phyloP scores from a whole-genome alignment of 1,140 invertebrate genomes.

The Halyomorpha halys region DNA sequence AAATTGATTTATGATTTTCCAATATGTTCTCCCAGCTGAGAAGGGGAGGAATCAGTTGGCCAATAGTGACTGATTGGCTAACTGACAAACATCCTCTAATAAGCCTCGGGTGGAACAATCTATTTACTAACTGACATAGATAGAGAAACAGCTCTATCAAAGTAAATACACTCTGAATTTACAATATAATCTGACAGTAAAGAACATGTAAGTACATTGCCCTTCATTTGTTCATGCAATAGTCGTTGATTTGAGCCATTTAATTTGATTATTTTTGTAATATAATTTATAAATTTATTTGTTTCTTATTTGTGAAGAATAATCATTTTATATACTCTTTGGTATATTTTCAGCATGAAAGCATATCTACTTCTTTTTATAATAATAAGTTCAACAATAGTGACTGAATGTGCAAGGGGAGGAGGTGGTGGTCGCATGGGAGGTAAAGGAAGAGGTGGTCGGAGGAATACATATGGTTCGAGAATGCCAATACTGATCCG shows the following conservation, averaged over 20 bases:
- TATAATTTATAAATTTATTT: too few relatives aligned
- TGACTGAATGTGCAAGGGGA: slow-evolving; percentile 34
- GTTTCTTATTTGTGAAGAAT: too few relatives aligned
- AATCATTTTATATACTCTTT: background rate
- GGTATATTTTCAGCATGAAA: background rate
- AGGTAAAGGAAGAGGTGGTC: slow-evolving; percentile 35
- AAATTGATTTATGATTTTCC: too few relatives aligned
- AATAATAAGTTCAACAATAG: background rate
- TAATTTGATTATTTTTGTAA: too few relatives aligned
- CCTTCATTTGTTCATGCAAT: too few relatives aligned
- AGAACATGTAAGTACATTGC: too few relatives aligned
- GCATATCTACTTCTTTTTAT: background rate
- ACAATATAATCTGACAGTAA: too few relatives aligned
- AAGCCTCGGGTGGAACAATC: background rate
- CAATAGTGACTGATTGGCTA: slow-evolving; percentile 8
- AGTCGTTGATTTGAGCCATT: too few relatives aligned
- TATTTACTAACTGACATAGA: background rate
- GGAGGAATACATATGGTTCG: slow-evolving; percentile 40
- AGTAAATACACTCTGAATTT: background rate
- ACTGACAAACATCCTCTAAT: slow-evolving; percentile 14
- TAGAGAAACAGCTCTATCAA: background rate
- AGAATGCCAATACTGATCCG: slow-evolving; percentile 51
- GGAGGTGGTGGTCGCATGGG: slow-evolving; percentile 36
- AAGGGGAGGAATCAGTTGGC: too few relatives aligned
- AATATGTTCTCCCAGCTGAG: too few relatives aligned